Evolutionary conservation across 2,797 vertebrate genomes (phyloP).

Genomic region (Alosa sapidissima): DNA sequence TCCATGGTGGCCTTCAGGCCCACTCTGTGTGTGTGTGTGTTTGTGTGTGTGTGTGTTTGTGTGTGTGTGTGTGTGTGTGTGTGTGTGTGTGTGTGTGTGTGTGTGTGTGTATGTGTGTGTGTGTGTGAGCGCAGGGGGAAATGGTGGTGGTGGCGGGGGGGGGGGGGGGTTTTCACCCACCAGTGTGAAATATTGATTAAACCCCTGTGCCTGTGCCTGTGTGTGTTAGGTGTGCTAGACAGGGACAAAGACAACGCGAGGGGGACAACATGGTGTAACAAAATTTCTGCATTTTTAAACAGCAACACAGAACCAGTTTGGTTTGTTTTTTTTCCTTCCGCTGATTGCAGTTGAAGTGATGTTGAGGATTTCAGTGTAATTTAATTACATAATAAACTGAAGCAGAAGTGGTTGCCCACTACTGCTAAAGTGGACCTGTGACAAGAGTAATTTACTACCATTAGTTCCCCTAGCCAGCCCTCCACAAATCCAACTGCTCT

Average conservation of each 20-base stretch:
- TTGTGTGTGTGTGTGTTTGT: slow-evolving; percentile 13
- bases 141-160: neutral
- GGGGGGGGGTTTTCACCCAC: neutral
- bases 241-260: neutral
- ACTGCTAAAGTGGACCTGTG: neutral
- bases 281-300: slow-evolving; percentile 10
- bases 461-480: slow-evolving; percentile 8
- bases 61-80: neutral
- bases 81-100: neutral
- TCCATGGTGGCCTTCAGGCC: slow-evolving; percentile 40
- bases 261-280: slow-evolving; percentile 9
- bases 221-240: slow-evolving; percentile 27
- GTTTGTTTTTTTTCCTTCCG: neutral
- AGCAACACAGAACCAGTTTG: neutral
- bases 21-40: slow-evolving; percentile 28
- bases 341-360: slow-evolving; percentile 3
- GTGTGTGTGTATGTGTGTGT: neutral
- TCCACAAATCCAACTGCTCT: slow-evolving; percentile 12
- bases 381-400: neutral
- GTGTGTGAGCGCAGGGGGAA: neutral
- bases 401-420: neutral
- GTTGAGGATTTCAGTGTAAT: neutral
- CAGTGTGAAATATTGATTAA: slow-evolving; percentile 25
- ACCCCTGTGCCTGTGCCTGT: slow-evolving; percentile 29
- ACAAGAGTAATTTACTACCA: slow-evolving; percentile 18